Conservation (phyloP, 2,888 invertebrate genomes). For the Herminia tarsipennalis region DNA sequence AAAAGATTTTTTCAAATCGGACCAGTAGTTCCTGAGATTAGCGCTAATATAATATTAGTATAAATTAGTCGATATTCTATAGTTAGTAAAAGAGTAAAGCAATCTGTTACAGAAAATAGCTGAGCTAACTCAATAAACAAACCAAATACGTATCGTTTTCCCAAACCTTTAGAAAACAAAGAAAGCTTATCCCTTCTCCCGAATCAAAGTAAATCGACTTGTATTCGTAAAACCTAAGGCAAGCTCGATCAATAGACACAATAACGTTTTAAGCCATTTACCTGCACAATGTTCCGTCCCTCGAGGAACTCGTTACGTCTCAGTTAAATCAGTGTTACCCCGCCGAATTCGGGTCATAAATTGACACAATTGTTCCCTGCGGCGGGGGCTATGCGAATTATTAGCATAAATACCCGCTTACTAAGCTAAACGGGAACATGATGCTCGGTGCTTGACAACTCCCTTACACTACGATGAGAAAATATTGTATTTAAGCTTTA, state of each 20-base stretch:
- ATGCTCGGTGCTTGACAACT: slow-evolving; percentile 36
- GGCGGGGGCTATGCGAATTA: slow-evolving; percentile 53
- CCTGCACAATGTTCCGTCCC: slow-evolving; percentile 28
- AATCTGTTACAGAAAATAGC: too few species aligned
- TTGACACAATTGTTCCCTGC: slow-evolving; percentile 65
- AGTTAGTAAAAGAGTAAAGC: too few species aligned
- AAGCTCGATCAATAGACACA: slow-evolving; percentile 24
- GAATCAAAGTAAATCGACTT: slow-evolving; percentile 3
- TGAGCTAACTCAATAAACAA: background rate
- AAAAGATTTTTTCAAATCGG: too few species aligned
- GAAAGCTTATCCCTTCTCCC: background rate
- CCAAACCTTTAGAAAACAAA: background rate
- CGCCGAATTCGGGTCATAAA: slow-evolving; percentile 67
- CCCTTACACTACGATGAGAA: slow-evolving; percentile 29
- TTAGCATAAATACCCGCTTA: slow-evolving; percentile 74
- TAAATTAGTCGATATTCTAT: too few species aligned
- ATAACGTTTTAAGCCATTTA: slow-evolving; percentile 20
- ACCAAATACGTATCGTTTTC: background rate
- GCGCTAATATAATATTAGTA: too few species aligned
- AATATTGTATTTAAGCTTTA: slow-evolving; percentile 31
- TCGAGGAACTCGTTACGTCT: slow-evolving; percentile 46
- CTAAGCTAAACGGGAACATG: slow-evolving; percentile 63
- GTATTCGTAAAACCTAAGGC: slow-evolving; percentile 5
- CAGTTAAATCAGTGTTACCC: slow-evolving; percentile 63
- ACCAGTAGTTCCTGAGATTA: too few species aligned